These are phyloP conservation scores for Spialia ferax DNA, from an alignment of 2,888 invertebrate genomes.

Conservation along the genomic window DNA sequence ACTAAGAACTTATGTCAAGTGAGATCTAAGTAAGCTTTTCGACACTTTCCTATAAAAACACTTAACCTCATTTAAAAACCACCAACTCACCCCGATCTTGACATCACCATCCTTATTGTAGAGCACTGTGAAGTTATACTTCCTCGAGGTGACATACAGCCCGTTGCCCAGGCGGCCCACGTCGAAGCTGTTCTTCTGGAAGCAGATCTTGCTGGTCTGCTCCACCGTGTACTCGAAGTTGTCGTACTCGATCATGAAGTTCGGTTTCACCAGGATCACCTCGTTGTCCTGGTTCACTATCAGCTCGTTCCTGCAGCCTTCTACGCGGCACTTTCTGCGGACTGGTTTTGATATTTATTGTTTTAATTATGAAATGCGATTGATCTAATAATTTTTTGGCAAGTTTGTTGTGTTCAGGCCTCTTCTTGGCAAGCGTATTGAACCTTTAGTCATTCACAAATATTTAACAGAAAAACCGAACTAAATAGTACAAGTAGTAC, in stretches of 20 bases:
- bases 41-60: background rate
- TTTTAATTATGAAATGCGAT: background rate
- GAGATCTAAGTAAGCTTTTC: too few relatives aligned
- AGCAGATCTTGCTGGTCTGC: slow-evolving; percentile 87
- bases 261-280: slow-evolving; percentile 86
- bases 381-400: background rate
- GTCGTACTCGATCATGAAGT: slow-evolving; percentile 89
- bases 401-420: background rate
- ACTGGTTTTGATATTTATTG: slow-evolving; percentile 68
- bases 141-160: slow-evolving; percentile 89
- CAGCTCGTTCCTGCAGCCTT: slow-evolving; percentile 88
- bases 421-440: too few relatives aligned
- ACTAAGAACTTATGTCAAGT: too few relatives aligned
- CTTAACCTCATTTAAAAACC: too few relatives aligned
- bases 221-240: slow-evolving; percentile 88
- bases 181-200: slow-evolving; percentile 88
- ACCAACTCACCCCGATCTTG: slow-evolving; percentile 88
- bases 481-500: too few relatives aligned
- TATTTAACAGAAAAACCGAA: too few relatives aligned
- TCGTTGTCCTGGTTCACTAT: slow-evolving; percentile 88
- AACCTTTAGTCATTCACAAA: too few relatives aligned
- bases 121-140: slow-evolving; percentile 91
- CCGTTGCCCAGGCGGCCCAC: slow-evolving; percentile 90
- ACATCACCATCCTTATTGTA: slow-evolving; percentile 90
- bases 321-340: slow-evolving; percentile 88